phyloP scores from a whole-genome alignment of 2,888 invertebrate species.

The Perdita meconis region DNA sequence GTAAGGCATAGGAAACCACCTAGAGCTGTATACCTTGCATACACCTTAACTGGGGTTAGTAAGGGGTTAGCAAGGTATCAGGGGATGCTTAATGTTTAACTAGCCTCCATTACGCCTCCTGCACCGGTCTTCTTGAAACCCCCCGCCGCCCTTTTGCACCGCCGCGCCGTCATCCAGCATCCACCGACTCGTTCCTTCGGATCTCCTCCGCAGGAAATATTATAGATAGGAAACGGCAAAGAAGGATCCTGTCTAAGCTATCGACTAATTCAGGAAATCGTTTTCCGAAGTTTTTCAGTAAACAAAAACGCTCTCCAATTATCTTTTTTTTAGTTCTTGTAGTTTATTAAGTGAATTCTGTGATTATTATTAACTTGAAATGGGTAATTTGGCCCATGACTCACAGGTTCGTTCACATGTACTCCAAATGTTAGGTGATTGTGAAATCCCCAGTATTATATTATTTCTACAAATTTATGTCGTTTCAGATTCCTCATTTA shows the following conservation, averaged over 20 bases:
- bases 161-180: conserved; percentile 69
- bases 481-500: too few relatives aligned
- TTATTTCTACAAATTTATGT: too few relatives aligned
- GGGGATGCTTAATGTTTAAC: conserved; percentile 84
- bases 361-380: not conserved
- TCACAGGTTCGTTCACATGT: too few relatives aligned
- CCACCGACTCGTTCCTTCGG: conserved; percentile 66
- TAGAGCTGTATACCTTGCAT: conserved; percentile 76
- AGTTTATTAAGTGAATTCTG: too few relatives aligned
- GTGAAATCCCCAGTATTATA: too few relatives aligned
- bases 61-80: conserved; percentile 82
- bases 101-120: conserved; percentile 82
- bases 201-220: conserved; percentile 72
- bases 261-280: conserved; percentile 69
- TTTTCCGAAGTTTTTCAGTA: conserved; percentile 42
- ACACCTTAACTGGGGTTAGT: conserved; percentile 79
- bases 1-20: conserved; percentile 76
- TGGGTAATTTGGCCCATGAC: too few relatives aligned
- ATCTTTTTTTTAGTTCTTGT: not conserved
- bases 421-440: too few relatives aligned
- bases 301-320: conserved; percentile 2
- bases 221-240: conserved; percentile 71
- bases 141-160: conserved; percentile 38
- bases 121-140: conserved; percentile 58
- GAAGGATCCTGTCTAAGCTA: conserved; percentile 69